phyloP scores from a whole-genome alignment of 2,797 vertebrate genomes.

The Crocidura indochinensis region DNA sequence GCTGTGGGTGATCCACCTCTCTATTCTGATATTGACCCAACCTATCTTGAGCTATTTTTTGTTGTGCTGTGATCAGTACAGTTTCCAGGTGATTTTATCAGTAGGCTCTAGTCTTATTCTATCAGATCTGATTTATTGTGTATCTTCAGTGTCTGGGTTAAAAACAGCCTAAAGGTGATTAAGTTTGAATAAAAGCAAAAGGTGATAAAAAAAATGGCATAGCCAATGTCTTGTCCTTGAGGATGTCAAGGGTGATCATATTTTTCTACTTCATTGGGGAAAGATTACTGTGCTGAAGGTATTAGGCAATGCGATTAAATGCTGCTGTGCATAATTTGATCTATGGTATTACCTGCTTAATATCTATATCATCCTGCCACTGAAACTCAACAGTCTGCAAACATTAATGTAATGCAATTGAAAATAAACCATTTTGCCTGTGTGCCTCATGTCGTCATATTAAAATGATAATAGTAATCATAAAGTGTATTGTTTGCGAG shows the following conservation, averaged over 20 bases:
- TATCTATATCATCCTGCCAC: constrained; percentile 49
- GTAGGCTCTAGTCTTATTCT: constrained; percentile 69
- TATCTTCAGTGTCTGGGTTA: constrained; percentile 73
- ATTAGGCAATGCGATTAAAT: constrained; percentile 63
- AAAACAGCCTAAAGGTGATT: constrained; percentile 76
- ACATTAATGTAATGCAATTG: constrained; percentile 36
- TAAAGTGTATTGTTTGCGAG: constrained; percentile 70
- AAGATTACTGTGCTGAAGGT: constrained; percentile 42
- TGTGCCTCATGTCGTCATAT: constrained; percentile 53
- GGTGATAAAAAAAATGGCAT: constrained; percentile 44
- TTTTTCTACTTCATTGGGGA: constrained; percentile 65
- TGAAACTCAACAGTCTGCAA: constrained; percentile 60
- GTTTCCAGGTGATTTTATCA: constrained; percentile 67
- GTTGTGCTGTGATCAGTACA: constrained; percentile 37
- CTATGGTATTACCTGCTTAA: constrained; percentile 67
- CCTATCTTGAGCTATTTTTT: neutral
- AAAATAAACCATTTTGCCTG: constrained; percentile 74
- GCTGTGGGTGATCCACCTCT: constrained; percentile 33
- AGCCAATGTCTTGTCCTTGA: constrained; percentile 63
- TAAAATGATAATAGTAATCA: constrained; percentile 69
- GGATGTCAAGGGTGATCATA: constrained; percentile 60
- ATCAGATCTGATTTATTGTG: constrained; percentile 72
- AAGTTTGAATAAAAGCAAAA: constrained; percentile 73
- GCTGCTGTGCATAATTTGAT: constrained; percentile 63
- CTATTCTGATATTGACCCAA: constrained; percentile 64